Base-by-base conservation (phyloP, 1,140 invertebrate genomes). In the Apis florea region DNA sequence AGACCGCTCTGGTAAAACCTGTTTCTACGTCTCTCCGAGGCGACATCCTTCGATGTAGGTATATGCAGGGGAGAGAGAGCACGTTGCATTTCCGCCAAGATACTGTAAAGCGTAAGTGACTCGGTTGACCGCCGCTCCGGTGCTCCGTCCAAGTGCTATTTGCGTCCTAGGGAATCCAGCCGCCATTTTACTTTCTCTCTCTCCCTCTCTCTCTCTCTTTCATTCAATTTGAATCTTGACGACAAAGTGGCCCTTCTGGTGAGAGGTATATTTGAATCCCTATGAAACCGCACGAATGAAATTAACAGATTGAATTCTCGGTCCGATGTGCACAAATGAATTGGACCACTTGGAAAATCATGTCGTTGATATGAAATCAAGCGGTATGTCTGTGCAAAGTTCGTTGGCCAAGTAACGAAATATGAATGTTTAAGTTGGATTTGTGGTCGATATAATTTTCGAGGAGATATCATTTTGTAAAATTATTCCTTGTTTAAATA, bases 51-150 rank as follows among this genome's bases (percentile, higher is more conserved):
- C 68, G 54, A 31, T 31, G 31, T 47, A 58, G 64, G 40, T 68
- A 54, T 21, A 17, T 54, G 17, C 53, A 54, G 5, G 53, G 53
- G 53, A 24, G 24, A 21, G 19, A 58, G 71, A 11, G 71, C 61
- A 13, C 79, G 79, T 75, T 75, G 71, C 79, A 67, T 81, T 81
- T 81, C 79, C 79, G 79, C 71, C 79, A 75, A 59, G 79, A 81
- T 75, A 81, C 71, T 24, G 79, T 59, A 75, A 81, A 75, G 71
- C 79, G 79, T 75, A 75, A 81, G 79, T 81, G 79, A 81, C 72
- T 81, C 79, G 79, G 79, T 81, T 81, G 71, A 81, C 79, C 79
- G 79, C 79, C 79, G 24, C 11, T n/a, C n/a, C 72, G 54, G 53
- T 67, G n/a, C 79, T 68, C 71, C 79, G 71, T 66, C 71, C 61